Conservation (phyloP, 2,113 vertebrate genomes). For the Hydropotes inermis region DNA sequence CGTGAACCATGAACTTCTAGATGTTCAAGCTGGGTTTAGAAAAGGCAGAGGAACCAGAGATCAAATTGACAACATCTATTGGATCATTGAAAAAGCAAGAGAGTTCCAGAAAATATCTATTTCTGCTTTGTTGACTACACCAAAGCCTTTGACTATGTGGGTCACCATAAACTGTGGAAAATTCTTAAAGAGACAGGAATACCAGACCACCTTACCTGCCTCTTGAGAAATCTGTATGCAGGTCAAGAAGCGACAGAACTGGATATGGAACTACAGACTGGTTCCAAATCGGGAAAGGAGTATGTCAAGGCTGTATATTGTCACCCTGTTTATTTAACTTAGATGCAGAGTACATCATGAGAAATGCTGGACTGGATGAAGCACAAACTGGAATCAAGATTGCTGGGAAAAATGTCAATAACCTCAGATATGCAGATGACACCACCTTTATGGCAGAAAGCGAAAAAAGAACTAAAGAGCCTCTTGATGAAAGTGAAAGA, state of each 20-base stretch:
- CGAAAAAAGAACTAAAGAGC: not conserved
- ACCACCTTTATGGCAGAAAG: not conserved
- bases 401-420: not conserved
- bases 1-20: not conserved
- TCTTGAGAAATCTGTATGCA: not conserved
- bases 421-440: not conserved
- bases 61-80: not conserved
- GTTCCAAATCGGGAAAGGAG: not conserved
- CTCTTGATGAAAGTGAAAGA: not conserved
- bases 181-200: not conserved
- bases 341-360: not conserved
- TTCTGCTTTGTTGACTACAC: not conserved
- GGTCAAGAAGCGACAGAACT: not conserved
- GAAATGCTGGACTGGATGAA: not conserved
- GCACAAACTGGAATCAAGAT: not conserved
- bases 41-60: not conserved
- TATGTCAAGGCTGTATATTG: not conserved
- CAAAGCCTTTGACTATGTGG: not conserved
- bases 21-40: not conserved
- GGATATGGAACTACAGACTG: not conserved
- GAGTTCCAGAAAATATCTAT: not conserved
- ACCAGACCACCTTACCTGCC: not conserved
- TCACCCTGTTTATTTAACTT: not conserved
- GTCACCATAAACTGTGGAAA: not conserved
- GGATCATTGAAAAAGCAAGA: not conserved